A percentile compares a stretch with the other conserved stretches of the same genome.
Conservation (phyloP, 2,888 invertebrate genomes). For the Heliconius ismenius region DNA sequence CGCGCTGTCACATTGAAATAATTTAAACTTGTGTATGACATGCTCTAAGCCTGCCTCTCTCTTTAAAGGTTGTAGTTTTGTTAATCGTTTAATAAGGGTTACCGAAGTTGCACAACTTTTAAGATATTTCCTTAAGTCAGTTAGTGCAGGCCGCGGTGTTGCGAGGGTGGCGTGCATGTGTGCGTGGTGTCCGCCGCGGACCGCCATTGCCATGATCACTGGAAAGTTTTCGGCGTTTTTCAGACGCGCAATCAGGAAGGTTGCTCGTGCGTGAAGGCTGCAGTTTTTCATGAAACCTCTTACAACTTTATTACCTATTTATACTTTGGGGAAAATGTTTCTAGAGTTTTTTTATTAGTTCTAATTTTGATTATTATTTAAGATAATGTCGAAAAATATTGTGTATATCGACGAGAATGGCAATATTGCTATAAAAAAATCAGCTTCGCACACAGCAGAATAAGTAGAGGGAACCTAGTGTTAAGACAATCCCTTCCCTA, state of each 20-base stretch:
- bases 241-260: conserved; percentile 49
- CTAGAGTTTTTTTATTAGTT: conserved; percentile 2
- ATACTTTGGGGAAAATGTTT: conserved; percentile 23
- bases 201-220: conserved; percentile 27
- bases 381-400: background rate
- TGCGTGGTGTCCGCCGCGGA: conserved; percentile 48
- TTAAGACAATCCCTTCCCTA: too few relatives aligned
- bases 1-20: background rate
- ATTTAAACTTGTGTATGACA: too few relatives aligned
- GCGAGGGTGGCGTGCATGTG: conserved; percentile 40
- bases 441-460: too few relatives aligned
- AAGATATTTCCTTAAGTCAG: conserved; percentile 17
- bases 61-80: background rate
- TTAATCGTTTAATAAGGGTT: conserved; percentile 21
- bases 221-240: conserved; percentile 39
- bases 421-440: too few relatives aligned
- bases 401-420: too few relatives aligned
- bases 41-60: too few relatives aligned
- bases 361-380: background rate
- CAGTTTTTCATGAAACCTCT: conserved; percentile 51
- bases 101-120: conserved; percentile 15
- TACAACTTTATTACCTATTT: conserved; percentile 31
- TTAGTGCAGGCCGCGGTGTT: conserved; percentile 9
- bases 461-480: too few relatives aligned
- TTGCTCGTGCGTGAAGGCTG: conserved; percentile 60